Evolutionary conservation across 1,140 invertebrate species (phyloP).

Genomic region (Lepidurus couesii): DNA sequence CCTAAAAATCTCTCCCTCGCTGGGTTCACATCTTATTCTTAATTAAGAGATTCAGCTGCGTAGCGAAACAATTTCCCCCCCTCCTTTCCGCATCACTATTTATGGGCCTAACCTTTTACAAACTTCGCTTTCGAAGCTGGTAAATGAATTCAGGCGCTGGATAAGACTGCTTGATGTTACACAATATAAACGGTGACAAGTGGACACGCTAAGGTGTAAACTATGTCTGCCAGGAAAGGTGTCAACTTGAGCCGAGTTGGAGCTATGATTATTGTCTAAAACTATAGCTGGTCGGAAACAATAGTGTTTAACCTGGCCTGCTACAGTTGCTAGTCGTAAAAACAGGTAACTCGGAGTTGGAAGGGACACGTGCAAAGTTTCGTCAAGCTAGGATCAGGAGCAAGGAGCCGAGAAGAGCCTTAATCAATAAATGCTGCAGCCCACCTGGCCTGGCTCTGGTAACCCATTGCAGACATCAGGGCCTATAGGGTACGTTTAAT

Average conservation of each 20-base stretch:
- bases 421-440: constrained; percentile 15
- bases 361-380: not conserved
- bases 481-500: not conserved
- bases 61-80: no score
- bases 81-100: no score
- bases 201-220: not conserved
- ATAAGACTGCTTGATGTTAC: not conserved
- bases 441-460: constrained; percentile 11
- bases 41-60: no score
- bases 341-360: not conserved
- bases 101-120: no score
- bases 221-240: not conserved
- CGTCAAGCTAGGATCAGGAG: not conserved
- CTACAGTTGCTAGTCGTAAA: not conserved
- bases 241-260: not conserved
- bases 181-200: not conserved
- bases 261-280: not conserved
- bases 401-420: not conserved
- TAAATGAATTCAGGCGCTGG: no score
- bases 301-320: not conserved
- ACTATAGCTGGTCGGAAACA: not conserved
- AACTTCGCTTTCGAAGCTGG: no score
- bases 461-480: not conserved
- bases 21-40: no score
- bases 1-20: no score